Base-by-base conservation (phyloP, 2,113 vertebrate genomes). In the Oncorhynchus nerka region DNA sequence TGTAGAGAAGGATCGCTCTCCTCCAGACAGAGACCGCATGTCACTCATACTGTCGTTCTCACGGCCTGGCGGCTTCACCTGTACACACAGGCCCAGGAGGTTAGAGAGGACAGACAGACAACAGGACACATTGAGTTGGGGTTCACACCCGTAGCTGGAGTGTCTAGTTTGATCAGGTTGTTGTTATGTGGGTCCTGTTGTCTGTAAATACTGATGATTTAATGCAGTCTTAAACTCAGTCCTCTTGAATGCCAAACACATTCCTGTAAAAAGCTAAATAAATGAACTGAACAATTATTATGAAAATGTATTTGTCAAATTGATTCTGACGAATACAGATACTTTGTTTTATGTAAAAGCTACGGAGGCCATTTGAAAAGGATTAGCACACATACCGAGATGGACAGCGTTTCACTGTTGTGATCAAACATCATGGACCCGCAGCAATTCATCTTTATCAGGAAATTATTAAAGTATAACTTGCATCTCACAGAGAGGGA, bases 1-100 rank as follows among this genome's bases (percentile, higher is more conserved):
- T 0, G 95, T 97, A 24, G 96, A 96, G 75, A 97, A 97, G n/a
- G 95, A 96, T 1, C 95, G 94, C 83, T 97, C 96, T 0, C 96
- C 95, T 3, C 96, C 96, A 6, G 96, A 97, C 20, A 97, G 81
- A 3, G 94, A 94, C 15, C 89, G 90, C 93, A 96, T 92, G 5
- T 97, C 95, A 22, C 83, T 94, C 67, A 93, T 82, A 2, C 81
- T 69, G 55, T 87, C 85, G 78, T 68, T 93, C 67, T 94, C 93
- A 68, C 93, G 93, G 72, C 95, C 94, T 79, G 94, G 94, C 68
- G 95, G 95, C 71, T 95, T 95, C 69, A 96, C 94, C 96, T 97
- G 68, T 45, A 67, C 24, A 30, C 39, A 45, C 39, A 45, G 3
- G 26, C 65, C n/a, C 61, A 64, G 7, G 5, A 9, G 24, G n/a